A percentile compares a stretch with the other conserved stretches of the same genome.
These are phyloP conservation scores for Atherinomorus stipes DNA, from an alignment of 2,113 vertebrate genomes.

Conservation along the genomic window DNA sequence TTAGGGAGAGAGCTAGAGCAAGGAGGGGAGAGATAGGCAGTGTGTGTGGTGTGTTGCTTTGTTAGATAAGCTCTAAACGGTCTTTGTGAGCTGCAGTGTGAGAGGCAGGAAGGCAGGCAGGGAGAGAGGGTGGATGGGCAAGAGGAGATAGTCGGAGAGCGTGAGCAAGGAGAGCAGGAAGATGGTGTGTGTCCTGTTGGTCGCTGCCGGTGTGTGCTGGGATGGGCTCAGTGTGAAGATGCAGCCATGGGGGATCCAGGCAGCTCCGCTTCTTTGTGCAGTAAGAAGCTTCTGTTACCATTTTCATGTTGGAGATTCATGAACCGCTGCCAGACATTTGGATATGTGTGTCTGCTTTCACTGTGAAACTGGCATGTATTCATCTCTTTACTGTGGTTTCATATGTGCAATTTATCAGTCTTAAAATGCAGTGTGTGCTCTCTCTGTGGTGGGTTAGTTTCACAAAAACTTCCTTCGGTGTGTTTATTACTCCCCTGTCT, in stretches of 20 bases:
- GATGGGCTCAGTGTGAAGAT: slow-evolving; percentile 76
- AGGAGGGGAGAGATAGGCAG: slow-evolving; percentile 74
- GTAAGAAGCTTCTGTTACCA: slow-evolving; percentile 78
- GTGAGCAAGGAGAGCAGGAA: slow-evolving; percentile 66
- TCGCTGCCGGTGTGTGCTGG: slow-evolving; percentile 59
- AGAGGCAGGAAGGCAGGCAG: slow-evolving; percentile 66
- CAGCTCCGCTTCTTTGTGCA: slow-evolving; percentile 79
- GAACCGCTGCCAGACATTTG: slow-evolving; percentile 63
- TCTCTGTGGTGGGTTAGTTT: slow-evolving; percentile 3
- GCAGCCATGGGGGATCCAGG: slow-evolving; percentile 80
- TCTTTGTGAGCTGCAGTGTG: slow-evolving; percentile 70
- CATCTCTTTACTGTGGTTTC: slow-evolving; percentile 36
- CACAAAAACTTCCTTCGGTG: slow-evolving; percentile 44
- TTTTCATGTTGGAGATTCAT: slow-evolving; percentile 63
- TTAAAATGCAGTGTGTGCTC: slow-evolving; percentile 2
- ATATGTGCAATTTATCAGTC: slow-evolving; percentile 40
- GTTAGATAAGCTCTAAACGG: slow-evolving; percentile 83
- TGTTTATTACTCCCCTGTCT: slow-evolving; percentile 14
- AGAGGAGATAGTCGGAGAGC: slow-evolving; percentile 56
- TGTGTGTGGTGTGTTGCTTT: slow-evolving; percentile 82
- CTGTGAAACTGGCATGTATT: slow-evolving; percentile 25
- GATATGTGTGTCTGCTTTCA: slow-evolving; percentile 55
- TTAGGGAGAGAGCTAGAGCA: slow-evolving; percentile 64
- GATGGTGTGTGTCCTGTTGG: slow-evolving; percentile 75
- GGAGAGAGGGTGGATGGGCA: slow-evolving; percentile 56